Conservation (phyloP, 2,888 invertebrate genomes). For the Graphium colonna region DNA sequence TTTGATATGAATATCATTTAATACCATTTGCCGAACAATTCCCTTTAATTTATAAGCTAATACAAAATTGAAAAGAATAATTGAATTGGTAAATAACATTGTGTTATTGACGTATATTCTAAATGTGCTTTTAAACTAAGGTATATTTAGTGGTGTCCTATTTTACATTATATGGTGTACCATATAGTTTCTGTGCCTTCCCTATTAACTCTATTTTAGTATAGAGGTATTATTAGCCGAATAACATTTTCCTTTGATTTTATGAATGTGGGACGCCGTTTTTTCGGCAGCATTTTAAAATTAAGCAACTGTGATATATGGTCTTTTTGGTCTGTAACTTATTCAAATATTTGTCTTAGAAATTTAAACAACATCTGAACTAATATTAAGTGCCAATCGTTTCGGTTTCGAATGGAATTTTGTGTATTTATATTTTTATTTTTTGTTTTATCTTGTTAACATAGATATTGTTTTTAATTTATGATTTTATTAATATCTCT, state of each 20-base stretch:
- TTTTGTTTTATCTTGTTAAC: constrained; percentile 53
- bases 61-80: no score
- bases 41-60: no score
- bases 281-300: constrained; percentile 45
- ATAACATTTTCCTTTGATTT: not conserved
- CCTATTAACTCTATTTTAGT: not conserved
- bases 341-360: constrained; percentile 33
- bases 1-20: no score
- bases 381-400: constrained; percentile 62
- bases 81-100: no score
- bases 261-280: constrained; percentile 25
- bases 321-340: constrained; percentile 37
- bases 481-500: constrained; percentile 41
- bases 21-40: no score
- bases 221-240: not conserved
- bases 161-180: constrained; percentile 12
- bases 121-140: not conserved
- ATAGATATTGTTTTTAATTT: constrained; percentile 52
- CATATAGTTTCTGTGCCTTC: constrained; percentile 14
- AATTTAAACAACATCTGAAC: constrained; percentile 35
- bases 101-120: not conserved
- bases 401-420: constrained; percentile 53
- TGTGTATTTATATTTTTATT: constrained; percentile 50
- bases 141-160: constrained; percentile 8
- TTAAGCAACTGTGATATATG: constrained; percentile 61